Evolutionary conservation across 2,113 vertebrate species (phyloP), one percentile per base, ranked within the genome.

Genomic region (Heterochromis multidens): DNA sequence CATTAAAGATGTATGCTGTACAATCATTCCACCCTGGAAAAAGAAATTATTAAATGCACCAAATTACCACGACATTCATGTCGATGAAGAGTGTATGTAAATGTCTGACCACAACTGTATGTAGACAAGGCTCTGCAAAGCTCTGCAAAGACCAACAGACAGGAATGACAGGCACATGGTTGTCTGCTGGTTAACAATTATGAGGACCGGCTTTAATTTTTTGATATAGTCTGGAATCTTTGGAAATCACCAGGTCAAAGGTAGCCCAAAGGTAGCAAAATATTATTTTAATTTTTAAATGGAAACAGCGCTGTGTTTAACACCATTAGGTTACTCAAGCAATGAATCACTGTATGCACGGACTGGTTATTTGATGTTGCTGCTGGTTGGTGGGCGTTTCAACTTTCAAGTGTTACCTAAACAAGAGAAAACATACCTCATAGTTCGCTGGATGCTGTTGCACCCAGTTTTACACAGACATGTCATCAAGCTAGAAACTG

Each of bases 391-490:
- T 27, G 65, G 65, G 65, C 1, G 40, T 70, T 27, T 46, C 65
- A 27, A 23, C n/a, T n/a, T n/a, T n/a, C n/a, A 70, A 0, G 16
- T 49, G 0, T 11, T 27, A 31, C 25, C 37, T 9, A 10, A 40
- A 6, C 16, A 17, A 46, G 8, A 70, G 23, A 46, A 46, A 46
- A 23, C 65, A 52, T 17, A 27, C 65, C 65, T 70, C 65, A 46
- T 6, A 49, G 40, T 16, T 14, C 27, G 16, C 25, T 52, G 43
- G 23, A 70, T 27, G 65, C 13, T 70, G 37, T 70, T 27, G 23
- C 43, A 21, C 35, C 4, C 25, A 29, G 49, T 13, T 16, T 49
- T 49, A 72, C 11, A 3, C 25, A 49, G 29, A 49, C 65, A 21
- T 19, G 16, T 49, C 40, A 49, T 72, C 46, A 49, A 74, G 25